phyloP scores from a whole-genome alignment of 1,140 invertebrate species.

The Dolichoris vasculosae region DNA sequence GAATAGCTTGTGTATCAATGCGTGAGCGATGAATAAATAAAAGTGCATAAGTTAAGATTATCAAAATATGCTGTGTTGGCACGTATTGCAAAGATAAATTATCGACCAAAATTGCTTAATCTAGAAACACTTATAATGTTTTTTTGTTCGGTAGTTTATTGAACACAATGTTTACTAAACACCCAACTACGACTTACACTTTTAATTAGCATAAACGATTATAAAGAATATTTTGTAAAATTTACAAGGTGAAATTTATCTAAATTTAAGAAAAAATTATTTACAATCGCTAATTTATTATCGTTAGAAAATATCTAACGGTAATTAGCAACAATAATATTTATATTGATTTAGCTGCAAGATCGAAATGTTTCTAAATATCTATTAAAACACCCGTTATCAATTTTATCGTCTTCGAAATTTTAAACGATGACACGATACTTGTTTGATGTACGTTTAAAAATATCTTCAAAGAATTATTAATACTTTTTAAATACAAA shows the following conservation, averaged over 20 bases:
- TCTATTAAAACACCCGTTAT: background rate
- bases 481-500: background rate
- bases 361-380: background rate
- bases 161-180: background rate
- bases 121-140: background rate
- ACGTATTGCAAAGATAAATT: slow-evolving; percentile 12
- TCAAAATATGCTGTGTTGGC: background rate
- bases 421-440: background rate
- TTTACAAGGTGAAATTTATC: no score
- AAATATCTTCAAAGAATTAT: background rate
- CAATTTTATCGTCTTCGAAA: background rate
- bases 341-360: background rate
- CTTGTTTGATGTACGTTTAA: background rate
- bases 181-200: background rate
- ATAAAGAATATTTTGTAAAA: no score
- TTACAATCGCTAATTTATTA: background rate
- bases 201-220: background rate
- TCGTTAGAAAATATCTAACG: background rate
- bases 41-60: background rate
- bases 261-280: background rate
- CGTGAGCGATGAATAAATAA: background rate
- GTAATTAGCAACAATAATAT: background rate
- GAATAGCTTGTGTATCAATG: background rate
- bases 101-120: background rate
- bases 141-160: background rate